A percentile compares a stretch with the other conserved stretches of the same genome.
These are phyloP conservation scores for Pantherophis guttatus DNA, from an alignment of 2,113 vertebrate genomes.

Conservation along the genomic window DNA sequence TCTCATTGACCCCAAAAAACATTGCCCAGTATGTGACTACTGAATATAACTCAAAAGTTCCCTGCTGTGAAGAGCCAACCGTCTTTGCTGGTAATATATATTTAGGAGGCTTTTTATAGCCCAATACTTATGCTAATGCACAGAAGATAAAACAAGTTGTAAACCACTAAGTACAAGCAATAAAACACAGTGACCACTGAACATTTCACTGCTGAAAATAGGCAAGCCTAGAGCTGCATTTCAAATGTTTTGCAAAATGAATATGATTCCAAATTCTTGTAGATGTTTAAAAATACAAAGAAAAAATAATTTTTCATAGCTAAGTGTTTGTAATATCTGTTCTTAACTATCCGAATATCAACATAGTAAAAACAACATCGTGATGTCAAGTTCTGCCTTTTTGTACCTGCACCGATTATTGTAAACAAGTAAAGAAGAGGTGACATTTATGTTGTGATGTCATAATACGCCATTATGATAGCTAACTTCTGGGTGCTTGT, in stretches of 20 bases:
- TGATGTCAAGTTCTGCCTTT: not conserved
- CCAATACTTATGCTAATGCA: slow-evolving; percentile 42
- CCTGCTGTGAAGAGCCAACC: slow-evolving; percentile 21
- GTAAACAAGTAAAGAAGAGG: not conserved
- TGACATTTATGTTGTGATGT: not conserved
- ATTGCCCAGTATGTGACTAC: slow-evolving; percentile 7
- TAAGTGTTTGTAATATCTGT: slow-evolving; percentile 12
- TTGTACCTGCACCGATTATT: not conserved
- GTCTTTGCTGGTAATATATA: slow-evolving; percentile 30
- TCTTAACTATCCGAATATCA: not conserved
- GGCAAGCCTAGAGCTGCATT: slow-evolving; percentile 16
- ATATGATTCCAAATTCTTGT: slow-evolving; percentile 22
- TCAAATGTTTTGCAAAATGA: slow-evolving; percentile 12
- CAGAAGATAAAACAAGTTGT: slow-evolving; percentile 52
- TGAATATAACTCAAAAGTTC: slow-evolving; percentile 33
- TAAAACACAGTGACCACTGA: slow-evolving; percentile 40
- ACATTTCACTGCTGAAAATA: slow-evolving; percentile 51
- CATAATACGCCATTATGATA: not conserved
- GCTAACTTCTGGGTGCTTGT: not conserved
- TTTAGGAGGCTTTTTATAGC: slow-evolving; percentile 56
- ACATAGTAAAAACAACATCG: not conserved
- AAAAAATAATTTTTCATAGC: slow-evolving; percentile 13
- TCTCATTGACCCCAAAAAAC: slow-evolving; percentile 30
- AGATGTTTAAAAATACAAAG: slow-evolving; percentile 40
- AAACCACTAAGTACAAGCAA: slow-evolving; percentile 55